Percentiles rank a stretch among this genome's conserved stretches.
These are phyloP conservation scores for Lytechinus variegatus DNA, from an alignment of 35 echinoderm and acorn worm genomes.

Conservation along the genomic window DNA sequence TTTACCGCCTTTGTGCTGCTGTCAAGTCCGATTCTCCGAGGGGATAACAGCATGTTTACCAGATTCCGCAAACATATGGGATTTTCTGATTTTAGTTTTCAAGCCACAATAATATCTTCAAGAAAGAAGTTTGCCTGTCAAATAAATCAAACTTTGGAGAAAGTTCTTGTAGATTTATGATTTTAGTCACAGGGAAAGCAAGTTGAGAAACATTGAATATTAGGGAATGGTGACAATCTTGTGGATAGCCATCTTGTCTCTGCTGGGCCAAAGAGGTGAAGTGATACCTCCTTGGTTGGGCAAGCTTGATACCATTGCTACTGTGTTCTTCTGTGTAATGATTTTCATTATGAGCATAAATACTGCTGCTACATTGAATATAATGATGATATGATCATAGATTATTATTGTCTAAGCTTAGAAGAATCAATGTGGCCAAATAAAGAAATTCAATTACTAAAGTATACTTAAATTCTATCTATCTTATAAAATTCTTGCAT, in stretches of 20 bases:
- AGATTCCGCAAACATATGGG: not conserved
- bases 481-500: not conserved
- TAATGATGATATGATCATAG: no score
- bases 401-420: no score
- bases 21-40: not conserved
- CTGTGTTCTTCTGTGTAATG: no score
- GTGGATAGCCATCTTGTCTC: no score
- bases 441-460: no score
- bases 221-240: not conserved
- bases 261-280: no score
- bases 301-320: no score
- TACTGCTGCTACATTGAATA: no score
- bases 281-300: no score
- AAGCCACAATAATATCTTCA: not conserved
- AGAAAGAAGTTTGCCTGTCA: not conserved
- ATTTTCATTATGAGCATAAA: no score
- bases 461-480: no score
- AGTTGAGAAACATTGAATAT: not conserved
- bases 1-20: not conserved
- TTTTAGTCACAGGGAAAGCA: not conserved
- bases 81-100: not conserved
- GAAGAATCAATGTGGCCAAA: no score
- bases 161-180: not conserved
- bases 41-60: not conserved
- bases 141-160: not conserved